phyloP scores from a whole-genome alignment of 2,797 vertebrate genomes.

The Parauchenoglanis ngamensis region DNA sequence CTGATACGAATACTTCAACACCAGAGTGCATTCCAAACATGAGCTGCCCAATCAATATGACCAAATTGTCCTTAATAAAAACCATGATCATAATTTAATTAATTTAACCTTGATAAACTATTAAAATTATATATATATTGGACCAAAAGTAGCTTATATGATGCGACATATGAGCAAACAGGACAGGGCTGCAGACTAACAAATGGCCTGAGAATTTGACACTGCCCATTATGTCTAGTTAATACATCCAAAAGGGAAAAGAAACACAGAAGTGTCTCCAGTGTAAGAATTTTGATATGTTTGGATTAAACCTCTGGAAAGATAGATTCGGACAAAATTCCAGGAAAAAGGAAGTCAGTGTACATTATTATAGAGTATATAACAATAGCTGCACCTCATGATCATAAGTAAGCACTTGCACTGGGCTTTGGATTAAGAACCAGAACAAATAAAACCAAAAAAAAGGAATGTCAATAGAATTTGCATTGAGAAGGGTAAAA shows the following conservation, averaged over 20 bases:
- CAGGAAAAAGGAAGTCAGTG: conserved; percentile 72
- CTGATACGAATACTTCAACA: conserved; percentile 58
- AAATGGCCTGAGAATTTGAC: not conserved
- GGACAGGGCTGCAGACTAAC: not conserved
- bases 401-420: conserved; percentile 64
- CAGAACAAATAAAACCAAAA: conserved; percentile 62
- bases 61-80: not conserved
- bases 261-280: not conserved
- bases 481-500: conserved; percentile 70
- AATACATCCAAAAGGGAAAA: not conserved
- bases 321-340: conserved; percentile 61
- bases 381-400: conserved; percentile 72
- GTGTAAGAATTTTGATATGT: conserved; percentile 9
- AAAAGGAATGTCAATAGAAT: conserved; percentile 79
- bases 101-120: not conserved
- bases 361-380: conserved; percentile 60
- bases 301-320: conserved; percentile 29
- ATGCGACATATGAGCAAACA: not conserved
- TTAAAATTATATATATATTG: not conserved
- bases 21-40: conserved; percentile 25
- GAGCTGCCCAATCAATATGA: not conserved
- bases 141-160: not conserved
- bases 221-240: not conserved
- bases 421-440: conserved; percentile 67
- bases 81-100: too few relatives aligned